A percentile compares a stretch with the other conserved stretches of the same genome.
Conservation (phyloP, 2,888 invertebrate species). For the Ectemnius cavifrons region DNA sequence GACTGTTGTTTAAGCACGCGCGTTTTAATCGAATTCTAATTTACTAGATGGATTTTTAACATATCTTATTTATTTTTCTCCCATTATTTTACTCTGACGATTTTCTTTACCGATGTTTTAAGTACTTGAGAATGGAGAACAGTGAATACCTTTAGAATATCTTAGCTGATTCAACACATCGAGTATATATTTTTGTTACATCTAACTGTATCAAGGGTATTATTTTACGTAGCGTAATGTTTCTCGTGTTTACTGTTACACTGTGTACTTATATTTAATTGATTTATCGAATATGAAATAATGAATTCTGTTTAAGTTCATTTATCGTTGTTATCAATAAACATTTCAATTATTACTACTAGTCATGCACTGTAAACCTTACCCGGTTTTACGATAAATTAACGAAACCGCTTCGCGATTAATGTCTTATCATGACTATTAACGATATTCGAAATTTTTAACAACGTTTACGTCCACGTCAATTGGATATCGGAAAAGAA, state of each 20-base stretch:
- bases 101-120: background rate
- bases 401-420: background rate
- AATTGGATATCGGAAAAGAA: no score
- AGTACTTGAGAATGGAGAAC: no score
- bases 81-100: background rate
- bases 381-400: background rate
- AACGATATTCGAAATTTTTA: no score
- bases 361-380: no score
- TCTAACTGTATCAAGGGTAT: background rate
- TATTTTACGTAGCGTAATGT: constrained; percentile 17
- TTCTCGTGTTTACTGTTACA: constrained; percentile 16
- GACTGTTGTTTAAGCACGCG: no score
- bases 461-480: no score
- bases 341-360: constrained; percentile 7
- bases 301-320: constrained; percentile 18
- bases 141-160: no score
- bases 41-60: background rate
- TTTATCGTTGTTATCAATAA: constrained; percentile 33
- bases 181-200: constrained; percentile 1
- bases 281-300: constrained; percentile 11
- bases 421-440: background rate
- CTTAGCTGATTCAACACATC: no score
- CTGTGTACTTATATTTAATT: constrained; percentile 45
- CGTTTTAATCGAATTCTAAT: no score
- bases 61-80: background rate